phyloP scores from a whole-genome alignment of 2,113 vertebrate genomes.

The Centropus unirufus region DNA sequence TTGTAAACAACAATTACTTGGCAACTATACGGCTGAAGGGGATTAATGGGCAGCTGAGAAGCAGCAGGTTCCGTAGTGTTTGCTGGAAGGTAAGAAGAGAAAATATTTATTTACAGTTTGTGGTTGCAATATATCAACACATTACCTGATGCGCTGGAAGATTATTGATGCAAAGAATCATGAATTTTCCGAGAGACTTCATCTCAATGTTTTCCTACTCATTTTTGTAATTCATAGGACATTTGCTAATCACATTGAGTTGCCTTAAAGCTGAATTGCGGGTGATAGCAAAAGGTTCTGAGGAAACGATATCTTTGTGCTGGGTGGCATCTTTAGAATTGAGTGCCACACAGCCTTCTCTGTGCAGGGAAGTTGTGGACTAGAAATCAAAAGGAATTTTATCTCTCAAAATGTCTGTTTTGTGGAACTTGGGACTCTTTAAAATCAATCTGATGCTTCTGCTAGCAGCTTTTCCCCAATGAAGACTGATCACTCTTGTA shows the following conservation, averaged over 20 bases:
- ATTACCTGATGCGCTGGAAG: constrained; percentile 78
- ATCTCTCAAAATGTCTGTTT: neutral
- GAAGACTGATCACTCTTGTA: neutral
- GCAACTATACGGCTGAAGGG: constrained; percentile 93
- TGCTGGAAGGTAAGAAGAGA: constrained; percentile 91
- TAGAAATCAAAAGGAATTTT: neutral
- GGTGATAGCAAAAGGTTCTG: constrained; percentile 5
- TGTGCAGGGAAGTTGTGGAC: neutral
- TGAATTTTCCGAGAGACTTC: constrained; percentile 74
- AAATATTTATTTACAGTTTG: constrained; percentile 89
- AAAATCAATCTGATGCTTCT: neutral
- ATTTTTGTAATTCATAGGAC: constrained; percentile 74
- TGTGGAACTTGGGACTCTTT: neutral
- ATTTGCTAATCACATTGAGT: constrained; percentile 66
- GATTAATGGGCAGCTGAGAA: constrained; percentile 97
- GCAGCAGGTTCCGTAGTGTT: constrained; percentile 91
- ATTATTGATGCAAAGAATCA: constrained; percentile 74
- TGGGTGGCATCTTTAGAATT: neutral
- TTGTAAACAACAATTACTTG: constrained; percentile 99
- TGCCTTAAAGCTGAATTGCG: constrained; percentile 46
- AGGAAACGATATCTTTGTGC: constrained; percentile 6
- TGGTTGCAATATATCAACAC: constrained; percentile 79
- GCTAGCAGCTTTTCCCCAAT: neutral
- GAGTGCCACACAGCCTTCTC: neutral
- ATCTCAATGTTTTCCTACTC: constrained; percentile 52